Percentiles rank a stretch among this genome's conserved stretches.
phyloP scores from a whole-genome alignment of 2,797 vertebrate genomes.

The Clarias laeviceps region DNA sequence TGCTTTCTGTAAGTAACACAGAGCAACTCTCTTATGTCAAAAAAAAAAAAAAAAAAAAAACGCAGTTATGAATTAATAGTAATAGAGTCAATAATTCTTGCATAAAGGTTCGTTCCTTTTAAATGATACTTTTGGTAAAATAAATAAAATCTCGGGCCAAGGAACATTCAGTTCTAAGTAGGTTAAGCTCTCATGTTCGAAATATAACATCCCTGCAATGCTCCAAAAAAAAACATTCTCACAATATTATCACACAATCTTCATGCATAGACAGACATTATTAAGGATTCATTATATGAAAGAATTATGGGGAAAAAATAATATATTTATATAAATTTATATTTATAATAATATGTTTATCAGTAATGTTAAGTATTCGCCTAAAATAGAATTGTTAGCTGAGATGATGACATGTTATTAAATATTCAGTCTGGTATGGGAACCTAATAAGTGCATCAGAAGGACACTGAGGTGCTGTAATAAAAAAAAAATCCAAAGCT shows the following conservation, averaged over 20 bases:
- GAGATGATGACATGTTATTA: constrained; percentile 29
- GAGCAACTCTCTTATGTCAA: constrained; percentile 23
- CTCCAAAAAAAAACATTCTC: too few relatives aligned
- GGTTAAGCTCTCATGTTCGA: not conserved
- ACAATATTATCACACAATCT: not conserved
- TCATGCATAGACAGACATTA: not conserved
- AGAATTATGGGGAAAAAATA: not conserved
- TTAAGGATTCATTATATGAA: not conserved
- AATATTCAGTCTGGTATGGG: constrained; percentile 42
- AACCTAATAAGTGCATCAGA: constrained; percentile 51
- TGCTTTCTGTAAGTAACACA: constrained; percentile 42
- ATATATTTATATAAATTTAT: not conserved
- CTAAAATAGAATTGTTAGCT: not conserved
- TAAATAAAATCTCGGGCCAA: not conserved
- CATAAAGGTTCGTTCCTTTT: too few relatives aligned
- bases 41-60: not conserved
- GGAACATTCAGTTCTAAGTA: not conserved
- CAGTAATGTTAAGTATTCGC: not conserved
- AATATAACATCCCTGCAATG: not conserved
- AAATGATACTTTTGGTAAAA: too few relatives aligned
- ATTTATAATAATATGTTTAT: too few relatives aligned
- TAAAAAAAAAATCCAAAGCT: constrained; percentile 40
- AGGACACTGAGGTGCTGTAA: constrained; percentile 50
- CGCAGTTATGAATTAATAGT: not conserved
- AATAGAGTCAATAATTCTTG: not conserved